Evolutionary conservation across 2,113 vertebrate genomes (phyloP), one percentile per base, ranked within the genome.

Genomic region (Sterrhoptilus dennistouni): DNA sequence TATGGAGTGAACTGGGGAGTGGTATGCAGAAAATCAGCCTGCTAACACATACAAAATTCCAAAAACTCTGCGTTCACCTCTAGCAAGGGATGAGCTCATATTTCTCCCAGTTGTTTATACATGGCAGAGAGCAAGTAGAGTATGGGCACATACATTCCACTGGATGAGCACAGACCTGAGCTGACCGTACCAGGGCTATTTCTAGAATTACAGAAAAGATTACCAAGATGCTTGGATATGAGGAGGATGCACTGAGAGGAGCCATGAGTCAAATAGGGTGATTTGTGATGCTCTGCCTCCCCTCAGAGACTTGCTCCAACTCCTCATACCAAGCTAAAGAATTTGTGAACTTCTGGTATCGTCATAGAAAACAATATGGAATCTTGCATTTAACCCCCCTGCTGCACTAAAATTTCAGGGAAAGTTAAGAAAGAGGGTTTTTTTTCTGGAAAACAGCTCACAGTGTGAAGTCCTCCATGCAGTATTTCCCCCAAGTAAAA

Each of bases 51-150:
- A 40, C 2, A 12, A 6, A 64, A 75, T 57, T 8, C 50, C 60
- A 60, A 54, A 61, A 90, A 12, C 44, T 61, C 47, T 63, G 4
- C 25, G 47, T 49, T 84, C 33, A 57, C 24, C n/a, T 44, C 47
- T 9, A 84, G 5, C 2, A 7, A 87, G 14, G 12, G 8, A 33
- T 72, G 14, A 69, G 18, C 8, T 24, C 5, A 1, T 4, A 0
- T 92, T 87, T 65, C 49, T 47, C 5, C 14, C 31, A 35, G 11
- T 38, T 83, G 11, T 83, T 89, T 44, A 66, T 22, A 45, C 18
- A 18, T 5, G 6, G 27, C 24, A 80, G 28, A 68, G 23, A n/a
- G 19, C 53, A 54, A 56, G 63, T 42, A 47, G 27, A 63, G 5
- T 10, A 50, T 44, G 29, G 36, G 25, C 49, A 12, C 23, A 16